Evolutionary conservation across 2,888 invertebrate species (phyloP).

Genomic region (Augochlorella aurata): DNA sequence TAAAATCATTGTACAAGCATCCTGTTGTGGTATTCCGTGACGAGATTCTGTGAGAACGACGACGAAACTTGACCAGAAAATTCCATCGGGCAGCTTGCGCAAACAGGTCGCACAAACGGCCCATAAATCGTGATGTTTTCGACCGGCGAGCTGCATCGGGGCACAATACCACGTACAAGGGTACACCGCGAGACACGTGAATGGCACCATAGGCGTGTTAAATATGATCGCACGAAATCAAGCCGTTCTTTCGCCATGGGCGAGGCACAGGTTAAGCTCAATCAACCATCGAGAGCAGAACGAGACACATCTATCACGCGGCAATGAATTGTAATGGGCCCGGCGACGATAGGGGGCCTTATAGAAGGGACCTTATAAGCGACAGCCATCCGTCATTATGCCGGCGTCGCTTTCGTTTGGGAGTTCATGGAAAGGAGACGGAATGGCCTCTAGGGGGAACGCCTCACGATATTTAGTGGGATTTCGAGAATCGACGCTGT

Average conservation of each 20-base stretch:
- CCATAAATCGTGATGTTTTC: conserved; percentile 34
- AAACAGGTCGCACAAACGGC: conserved; percentile 25
- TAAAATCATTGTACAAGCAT: too few relatives aligned
- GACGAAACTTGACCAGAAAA: conserved; percentile 5
- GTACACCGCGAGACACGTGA: conserved; percentile 48
- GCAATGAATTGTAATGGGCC: conserved; percentile 76
- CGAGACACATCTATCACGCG: conserved; percentile 76
- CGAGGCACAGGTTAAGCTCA: conserved; percentile 69
- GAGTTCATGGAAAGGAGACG: conserved; percentile 24
- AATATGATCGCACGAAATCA: conserved; percentile 57
- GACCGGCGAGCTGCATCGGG: conserved; percentile 42
- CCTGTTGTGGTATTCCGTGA: too few relatives aligned
- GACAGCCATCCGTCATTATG: conserved; percentile 77
- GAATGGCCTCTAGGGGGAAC: neutral
- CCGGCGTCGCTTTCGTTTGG: conserved; percentile 53
- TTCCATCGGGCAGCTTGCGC: conserved; percentile 5
- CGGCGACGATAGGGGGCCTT: conserved; percentile 69
- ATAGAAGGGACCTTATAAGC: conserved; percentile 62
- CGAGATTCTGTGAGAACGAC: too few relatives aligned
- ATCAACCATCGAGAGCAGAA: conserved; percentile 74
- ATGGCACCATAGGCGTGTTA: conserved; percentile 53
- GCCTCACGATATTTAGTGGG: neutral
- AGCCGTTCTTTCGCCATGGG: conserved; percentile 50
- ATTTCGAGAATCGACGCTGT: neutral
- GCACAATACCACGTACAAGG: conserved; percentile 28